Evolutionary conservation across 2,797 vertebrate genomes (phyloP).

Genomic region (Columba guinea): DNA sequence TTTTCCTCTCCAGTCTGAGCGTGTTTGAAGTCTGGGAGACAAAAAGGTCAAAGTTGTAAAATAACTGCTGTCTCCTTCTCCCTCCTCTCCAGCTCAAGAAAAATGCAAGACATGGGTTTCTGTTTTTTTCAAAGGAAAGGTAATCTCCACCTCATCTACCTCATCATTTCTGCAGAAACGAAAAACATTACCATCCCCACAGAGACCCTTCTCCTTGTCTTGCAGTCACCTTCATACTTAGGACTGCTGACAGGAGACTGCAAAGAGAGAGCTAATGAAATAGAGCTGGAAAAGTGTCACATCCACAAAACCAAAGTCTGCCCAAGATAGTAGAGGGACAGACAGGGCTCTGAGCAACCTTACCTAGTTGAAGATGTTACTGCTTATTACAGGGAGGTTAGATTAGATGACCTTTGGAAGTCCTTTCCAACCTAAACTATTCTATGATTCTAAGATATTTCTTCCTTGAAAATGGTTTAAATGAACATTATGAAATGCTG

Average conservation of each 20-base stretch:
- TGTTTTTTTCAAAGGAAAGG: not conserved
- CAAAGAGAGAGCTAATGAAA: not conserved
- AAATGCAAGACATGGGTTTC: not conserved
- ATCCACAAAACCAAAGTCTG: not conserved
- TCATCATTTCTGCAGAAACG: not conserved
- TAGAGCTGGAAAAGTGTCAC: not conserved
- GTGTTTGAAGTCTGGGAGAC: not conserved
- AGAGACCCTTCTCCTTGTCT: not conserved
- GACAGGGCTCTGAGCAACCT: too few relatives aligned
- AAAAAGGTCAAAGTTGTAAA: conserved; percentile 22
- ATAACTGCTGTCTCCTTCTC: not conserved
- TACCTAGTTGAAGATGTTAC: too few relatives aligned
- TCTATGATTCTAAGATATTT: not conserved
- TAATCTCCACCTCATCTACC: not conserved
- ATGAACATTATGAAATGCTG: not conserved
- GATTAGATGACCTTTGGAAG: too few relatives aligned
- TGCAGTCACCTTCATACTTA: not conserved
- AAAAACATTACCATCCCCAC: not conserved
- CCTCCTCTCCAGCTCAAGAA: not conserved
- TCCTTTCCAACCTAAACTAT: too few relatives aligned
- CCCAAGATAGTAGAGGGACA: too few relatives aligned
- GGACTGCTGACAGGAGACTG: not conserved
- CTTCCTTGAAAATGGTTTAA: not conserved
- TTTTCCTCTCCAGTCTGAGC: not conserved
- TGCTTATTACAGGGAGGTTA: too few relatives aligned